These are phyloP conservation scores for Petrocephalus schoutedeni DNA, from an alignment of 2,797 vertebrate species.

Conservation along the genomic window DNA sequence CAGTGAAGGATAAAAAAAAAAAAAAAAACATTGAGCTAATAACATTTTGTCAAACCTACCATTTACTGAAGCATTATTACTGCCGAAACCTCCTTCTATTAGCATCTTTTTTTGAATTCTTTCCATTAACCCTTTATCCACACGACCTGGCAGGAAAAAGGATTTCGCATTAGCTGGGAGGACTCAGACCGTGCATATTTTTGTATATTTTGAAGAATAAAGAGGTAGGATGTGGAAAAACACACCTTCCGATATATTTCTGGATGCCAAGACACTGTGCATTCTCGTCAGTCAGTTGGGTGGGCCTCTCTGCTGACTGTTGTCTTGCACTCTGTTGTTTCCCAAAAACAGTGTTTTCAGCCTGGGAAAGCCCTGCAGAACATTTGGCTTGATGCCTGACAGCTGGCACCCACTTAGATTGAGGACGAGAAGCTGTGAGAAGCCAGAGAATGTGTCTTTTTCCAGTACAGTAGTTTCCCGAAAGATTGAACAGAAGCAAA, in stretches of 20 bases:
- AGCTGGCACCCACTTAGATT: constrained; percentile 60
- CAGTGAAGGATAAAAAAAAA: neutral
- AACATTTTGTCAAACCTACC: neutral
- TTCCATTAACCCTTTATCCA: neutral
- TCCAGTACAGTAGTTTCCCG: constrained; percentile 58
- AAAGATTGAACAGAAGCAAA: constrained; percentile 54
- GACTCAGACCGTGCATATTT: neutral
- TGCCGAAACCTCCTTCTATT: neutral
- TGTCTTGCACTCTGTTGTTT: constrained; percentile 49
- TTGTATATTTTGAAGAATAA: neutral
- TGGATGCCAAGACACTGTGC: neutral
- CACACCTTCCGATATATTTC: constrained; percentile 25
- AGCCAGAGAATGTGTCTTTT: constrained; percentile 54
- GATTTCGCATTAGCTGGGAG: neutral
- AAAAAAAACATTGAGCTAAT: neutral
- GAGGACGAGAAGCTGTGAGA: constrained; percentile 44
- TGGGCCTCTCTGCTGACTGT: constrained; percentile 16
- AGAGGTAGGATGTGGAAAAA: neutral
- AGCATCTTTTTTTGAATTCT: constrained; percentile 37
- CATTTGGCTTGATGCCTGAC: constrained; percentile 32
- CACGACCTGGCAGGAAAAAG: neutral
- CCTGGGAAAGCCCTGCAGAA: constrained; percentile 47
- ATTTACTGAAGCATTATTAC: neutral
- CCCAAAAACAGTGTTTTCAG: constrained; percentile 49
- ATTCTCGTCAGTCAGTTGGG: constrained; percentile 32